phyloP scores from a whole-genome alignment of 1,140 invertebrate species.

The Ptiloglossa arizonensis region DNA sequence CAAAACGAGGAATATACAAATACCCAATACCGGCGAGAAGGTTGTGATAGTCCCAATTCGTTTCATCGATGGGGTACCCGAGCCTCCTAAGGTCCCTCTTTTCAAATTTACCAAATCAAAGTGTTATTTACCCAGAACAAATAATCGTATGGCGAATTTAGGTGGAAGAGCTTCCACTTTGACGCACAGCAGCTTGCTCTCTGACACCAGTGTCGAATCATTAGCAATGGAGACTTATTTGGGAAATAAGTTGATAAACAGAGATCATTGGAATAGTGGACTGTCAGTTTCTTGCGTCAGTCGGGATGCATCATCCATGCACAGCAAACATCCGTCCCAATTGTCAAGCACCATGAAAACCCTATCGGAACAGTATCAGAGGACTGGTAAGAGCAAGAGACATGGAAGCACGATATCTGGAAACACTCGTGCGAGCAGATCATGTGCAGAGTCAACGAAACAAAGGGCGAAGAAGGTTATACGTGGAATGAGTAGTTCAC shows the following conservation, averaged over 20 bases:
- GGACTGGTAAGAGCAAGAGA: neutral
- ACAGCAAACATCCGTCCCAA: neutral
- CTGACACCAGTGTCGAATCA: neutral
- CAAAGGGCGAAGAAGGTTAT: conserved; percentile 17
- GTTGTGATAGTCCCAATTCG: conserved; percentile 61
- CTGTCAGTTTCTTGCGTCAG: conserved; percentile 9
- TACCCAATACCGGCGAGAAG: conserved; percentile 35
- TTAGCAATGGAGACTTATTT: neutral
- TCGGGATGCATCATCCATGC: neutral
- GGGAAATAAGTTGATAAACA: neutral
- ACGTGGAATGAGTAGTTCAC: conserved; percentile 61
- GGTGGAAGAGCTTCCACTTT: neutral
- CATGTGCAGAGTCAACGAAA: neutral
- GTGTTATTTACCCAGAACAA: neutral
- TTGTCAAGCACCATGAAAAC: neutral
- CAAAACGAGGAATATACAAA: neutral
- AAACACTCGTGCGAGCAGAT: neutral
- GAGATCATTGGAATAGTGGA: neutral
- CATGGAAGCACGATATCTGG: neutral
- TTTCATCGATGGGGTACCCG: conserved; percentile 44
- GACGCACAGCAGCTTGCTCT: neutral
- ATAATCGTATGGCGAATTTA: neutral
- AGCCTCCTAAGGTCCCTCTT: conserved; percentile 1
- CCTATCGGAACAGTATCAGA: neutral
- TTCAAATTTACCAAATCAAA: conserved; percentile 21